phyloP scores from a whole-genome alignment of 2,113 vertebrate species.

The Parotia lawesii region DNA sequence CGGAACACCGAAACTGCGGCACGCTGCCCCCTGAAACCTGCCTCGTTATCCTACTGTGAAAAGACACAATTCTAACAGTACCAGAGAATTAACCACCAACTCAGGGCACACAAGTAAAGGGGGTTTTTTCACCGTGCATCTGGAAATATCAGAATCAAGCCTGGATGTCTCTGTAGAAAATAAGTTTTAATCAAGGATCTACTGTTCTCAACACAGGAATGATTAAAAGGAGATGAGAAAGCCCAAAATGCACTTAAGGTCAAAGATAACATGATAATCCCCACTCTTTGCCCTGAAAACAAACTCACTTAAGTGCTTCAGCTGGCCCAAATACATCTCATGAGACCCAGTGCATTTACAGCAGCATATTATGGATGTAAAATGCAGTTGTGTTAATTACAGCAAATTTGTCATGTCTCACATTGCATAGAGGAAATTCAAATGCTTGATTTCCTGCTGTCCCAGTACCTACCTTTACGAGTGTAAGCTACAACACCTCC shows the following conservation, averaged over 20 bases:
- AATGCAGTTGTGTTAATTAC: background rate
- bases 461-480: constrained; percentile 79
- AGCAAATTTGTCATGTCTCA: background rate
- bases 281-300: background rate
- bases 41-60: too few relatives aligned
- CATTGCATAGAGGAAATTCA: background rate
- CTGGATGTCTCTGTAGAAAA: background rate
- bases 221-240: background rate
- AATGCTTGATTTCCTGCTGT: background rate
- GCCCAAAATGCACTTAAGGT: background rate
- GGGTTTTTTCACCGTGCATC: background rate
- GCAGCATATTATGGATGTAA: background rate
- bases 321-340: background rate
- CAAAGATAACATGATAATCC: background rate
- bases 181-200: background rate
- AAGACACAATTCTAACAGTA: background rate
- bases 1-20: rapidly evolving
- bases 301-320: background rate
- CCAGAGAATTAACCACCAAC: background rate
- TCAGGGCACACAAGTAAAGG: background rate
- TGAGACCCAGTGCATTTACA: background rate
- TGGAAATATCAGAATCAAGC: background rate
- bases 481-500: constrained; percentile 88
- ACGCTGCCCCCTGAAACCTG: background rate
- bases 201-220: background rate